Percentiles rank a stretch among this genome's conserved stretches.
Evolutionary conservation across 2,888 invertebrate species (phyloP).

Genomic region (Cepaea hortensis): DNA sequence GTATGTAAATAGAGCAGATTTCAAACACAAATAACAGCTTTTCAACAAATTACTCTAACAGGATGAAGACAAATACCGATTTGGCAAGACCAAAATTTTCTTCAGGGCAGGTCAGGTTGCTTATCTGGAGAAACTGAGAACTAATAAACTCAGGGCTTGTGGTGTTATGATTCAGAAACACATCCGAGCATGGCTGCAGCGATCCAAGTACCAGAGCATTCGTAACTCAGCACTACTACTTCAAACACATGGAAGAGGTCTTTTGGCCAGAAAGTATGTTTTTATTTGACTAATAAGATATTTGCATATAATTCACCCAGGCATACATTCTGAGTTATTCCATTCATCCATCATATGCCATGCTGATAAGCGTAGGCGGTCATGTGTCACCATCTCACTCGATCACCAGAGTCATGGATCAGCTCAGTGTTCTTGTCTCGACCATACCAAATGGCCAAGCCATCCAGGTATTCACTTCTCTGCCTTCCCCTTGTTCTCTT

Average conservation of each 20-base stretch:
- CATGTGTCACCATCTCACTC: no score
- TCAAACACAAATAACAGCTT: no score
- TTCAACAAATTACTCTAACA: constrained; percentile 64
- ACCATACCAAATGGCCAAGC: no score
- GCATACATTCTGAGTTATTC: neutral
- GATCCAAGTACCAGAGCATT: constrained; percentile 84
- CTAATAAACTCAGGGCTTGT: constrained; percentile 87
- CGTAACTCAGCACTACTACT: constrained; percentile 83
- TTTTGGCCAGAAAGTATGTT: constrained; percentile 85
- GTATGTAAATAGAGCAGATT: no score
- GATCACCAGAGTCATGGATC: no score
- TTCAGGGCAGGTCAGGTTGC: constrained; percentile 99
- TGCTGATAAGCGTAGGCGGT: no score
- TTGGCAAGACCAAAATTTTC: constrained; percentile 98
- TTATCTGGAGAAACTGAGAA: constrained; percentile 93
- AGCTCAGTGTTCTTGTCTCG: no score
- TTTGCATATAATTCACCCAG: neutral
- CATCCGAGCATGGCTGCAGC: constrained; percentile 88
- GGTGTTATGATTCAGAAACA: constrained; percentile 95
- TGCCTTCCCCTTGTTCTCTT: no score
- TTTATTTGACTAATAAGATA: neutral
- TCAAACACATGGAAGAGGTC: constrained; percentile 89
- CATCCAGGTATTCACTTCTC: no score
- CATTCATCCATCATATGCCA: no score
- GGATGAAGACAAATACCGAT: constrained; percentile 93